A percentile compares a stretch with the other conserved stretches of the same genome.
phyloP scores from a whole-genome alignment of 2,113 vertebrate genomes.

The Ginglymostoma cirratum region DNA sequence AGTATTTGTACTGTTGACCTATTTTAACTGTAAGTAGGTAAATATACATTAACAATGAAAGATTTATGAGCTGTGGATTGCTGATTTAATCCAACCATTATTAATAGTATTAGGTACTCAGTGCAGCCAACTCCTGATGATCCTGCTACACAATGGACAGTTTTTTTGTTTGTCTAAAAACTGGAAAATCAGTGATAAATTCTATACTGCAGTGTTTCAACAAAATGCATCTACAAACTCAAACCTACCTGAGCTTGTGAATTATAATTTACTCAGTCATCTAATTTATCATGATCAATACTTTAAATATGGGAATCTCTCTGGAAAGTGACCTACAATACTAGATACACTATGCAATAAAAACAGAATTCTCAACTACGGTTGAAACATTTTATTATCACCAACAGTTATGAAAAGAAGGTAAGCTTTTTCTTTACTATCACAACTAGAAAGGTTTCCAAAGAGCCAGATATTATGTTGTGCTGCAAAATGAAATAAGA shows the following conservation, averaged over 20 bases:
- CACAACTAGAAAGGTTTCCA: background rate
- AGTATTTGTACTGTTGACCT: background rate
- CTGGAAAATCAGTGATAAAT: background rate
- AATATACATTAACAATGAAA: background rate
- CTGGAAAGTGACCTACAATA: background rate
- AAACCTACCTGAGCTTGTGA: too few relatives aligned
- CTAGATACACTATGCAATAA: background rate
- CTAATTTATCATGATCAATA: background rate
- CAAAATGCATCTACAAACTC: background rate
- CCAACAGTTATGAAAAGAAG: background rate
- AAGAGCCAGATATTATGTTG: background rate
- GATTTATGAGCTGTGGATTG: background rate
- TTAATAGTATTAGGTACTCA: background rate
- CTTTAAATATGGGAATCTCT: background rate
- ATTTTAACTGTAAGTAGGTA: background rate
- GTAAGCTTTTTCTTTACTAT: background rate
- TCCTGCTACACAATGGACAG: too few relatives aligned
- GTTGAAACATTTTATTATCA: background rate
- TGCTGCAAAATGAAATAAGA: background rate
- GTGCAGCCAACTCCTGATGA: background rate
- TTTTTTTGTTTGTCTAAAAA: background rate
- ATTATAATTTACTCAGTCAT: background rate
- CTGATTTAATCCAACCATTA: background rate
- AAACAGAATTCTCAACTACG: background rate
- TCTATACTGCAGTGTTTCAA: background rate